Base-by-base conservation (phyloP, 2,888 invertebrate genomes). In the Eudasyphora cyanicolor region DNA sequence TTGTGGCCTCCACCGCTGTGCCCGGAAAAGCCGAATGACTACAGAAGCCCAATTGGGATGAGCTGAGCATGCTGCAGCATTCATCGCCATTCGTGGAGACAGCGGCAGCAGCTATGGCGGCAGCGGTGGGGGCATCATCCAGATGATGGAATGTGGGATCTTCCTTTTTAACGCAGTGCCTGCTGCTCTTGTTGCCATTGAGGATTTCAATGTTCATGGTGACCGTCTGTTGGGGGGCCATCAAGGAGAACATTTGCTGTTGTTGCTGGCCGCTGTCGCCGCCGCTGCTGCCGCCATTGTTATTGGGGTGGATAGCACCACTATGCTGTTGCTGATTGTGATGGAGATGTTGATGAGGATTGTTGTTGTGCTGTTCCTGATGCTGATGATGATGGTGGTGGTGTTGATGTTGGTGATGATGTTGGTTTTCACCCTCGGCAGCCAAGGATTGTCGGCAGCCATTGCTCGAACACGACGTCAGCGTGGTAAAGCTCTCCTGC, bases 171-270 rank as follows among this genome's bases (percentile, higher is more conserved):
- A 85, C 86, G 62, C 86, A 88, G 10, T 88, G 84, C 17, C 81
- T 76, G 77, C 75, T 76, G 42, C 79, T 79, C 77, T 32, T 60
- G 57, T 76, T 76, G 45, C 85, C 81, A 82, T 90, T 91, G 79
- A 88, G 89, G 82, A 91, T 90, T 86, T 88, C 90, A 82, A 91
- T 90, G 82, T 90, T 91, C 91, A 91, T 91, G 24, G 90, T 91
- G 38, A 91, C 89, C 17, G 88, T 91, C 79, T 88, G 90, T 27
- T 88, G 88, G 71, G 86, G 88, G 12, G 67, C 71, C 32, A 77
- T 19, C 17, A 82, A 42, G 17, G 84, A 57, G 29, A 79, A 82
- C 51, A 80, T 79, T 76, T 85, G 78, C 69, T 80, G 84, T 57
- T 80, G 84, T 57, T 77, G 82, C 21, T 81, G 84, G 64, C 4